A percentile compares a stretch with the other conserved stretches of the same genome.
Conservation (phyloP, 2,888 invertebrate species). For the Malthinus flaveolus region DNA sequence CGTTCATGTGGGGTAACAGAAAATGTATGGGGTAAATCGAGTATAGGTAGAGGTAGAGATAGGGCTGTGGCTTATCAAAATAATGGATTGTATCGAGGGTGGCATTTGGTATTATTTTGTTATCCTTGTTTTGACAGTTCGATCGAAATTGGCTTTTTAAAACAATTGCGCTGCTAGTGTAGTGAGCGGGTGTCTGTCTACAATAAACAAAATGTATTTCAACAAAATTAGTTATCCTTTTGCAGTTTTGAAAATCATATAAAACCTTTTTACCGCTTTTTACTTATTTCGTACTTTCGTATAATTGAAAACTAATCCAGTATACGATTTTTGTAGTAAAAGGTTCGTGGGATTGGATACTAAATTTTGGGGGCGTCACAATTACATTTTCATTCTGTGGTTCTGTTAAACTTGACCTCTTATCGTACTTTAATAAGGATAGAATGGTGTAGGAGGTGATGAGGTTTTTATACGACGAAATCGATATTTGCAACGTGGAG, state of each 20-base stretch:
- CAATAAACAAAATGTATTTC: too few species aligned
- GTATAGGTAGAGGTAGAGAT: neutral
- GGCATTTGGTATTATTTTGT: conserved; percentile 5
- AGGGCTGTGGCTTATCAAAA: conserved; percentile 6
- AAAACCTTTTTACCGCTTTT: neutral
- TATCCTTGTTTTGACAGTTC: neutral
- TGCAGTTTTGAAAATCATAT: neutral
- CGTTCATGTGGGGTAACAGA: conserved; percentile 14
- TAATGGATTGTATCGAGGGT: conserved; percentile 3
- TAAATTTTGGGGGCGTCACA: neutral
- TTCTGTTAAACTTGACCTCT: conserved; percentile 23
- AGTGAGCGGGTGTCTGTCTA: too few species aligned
- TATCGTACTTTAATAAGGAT: conserved; percentile 18
- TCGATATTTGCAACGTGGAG: conserved; percentile 16
- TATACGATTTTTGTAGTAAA: neutral
- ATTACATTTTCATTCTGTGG: conserved; percentile 10
- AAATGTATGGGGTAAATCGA: conserved; percentile 1
- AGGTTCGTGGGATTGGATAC: neutral
- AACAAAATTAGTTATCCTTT: neutral
- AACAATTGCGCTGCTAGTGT: neutral
- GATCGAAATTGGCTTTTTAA: neutral
- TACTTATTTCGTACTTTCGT: neutral
- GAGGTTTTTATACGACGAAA: conserved; percentile 9
- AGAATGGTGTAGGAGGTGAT: neutral
- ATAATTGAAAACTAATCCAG: too few species aligned